Percentiles rank a stretch among this genome's conserved stretches.
These are phyloP conservation scores for Trypoxylus dichotomus DNA, from an alignment of 1,140 invertebrate species.

Conservation along the genomic window DNA sequence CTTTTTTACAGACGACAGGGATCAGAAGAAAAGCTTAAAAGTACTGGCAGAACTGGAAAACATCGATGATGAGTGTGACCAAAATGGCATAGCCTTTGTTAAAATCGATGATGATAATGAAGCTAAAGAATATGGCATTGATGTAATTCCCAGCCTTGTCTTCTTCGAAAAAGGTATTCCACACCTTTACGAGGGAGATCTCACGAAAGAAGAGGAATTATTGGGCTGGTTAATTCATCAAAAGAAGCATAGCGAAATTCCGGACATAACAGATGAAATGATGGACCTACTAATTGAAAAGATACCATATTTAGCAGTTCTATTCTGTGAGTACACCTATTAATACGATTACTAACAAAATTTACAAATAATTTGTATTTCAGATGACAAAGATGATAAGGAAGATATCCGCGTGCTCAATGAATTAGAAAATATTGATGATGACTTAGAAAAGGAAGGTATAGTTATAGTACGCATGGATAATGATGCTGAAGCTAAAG, in stretches of 20 bases:
- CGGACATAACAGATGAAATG: slow-evolving; percentile 92
- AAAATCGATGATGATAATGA: slow-evolving; percentile 89
- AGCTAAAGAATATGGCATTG: slow-evolving; percentile 88
- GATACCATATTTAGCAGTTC: slow-evolving; percentile 77
- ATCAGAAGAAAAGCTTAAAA: slow-evolving; percentile 88
- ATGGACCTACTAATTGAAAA: slow-evolving; percentile 86
- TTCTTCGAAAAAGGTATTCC: slow-evolving; percentile 88
- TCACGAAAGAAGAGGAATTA: slow-evolving; percentile 88
- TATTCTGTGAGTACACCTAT: slow-evolving; percentile 73
- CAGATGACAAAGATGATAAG: slow-evolving; percentile 88
- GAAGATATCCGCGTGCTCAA: slow-evolving; percentile 85
- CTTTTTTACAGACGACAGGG: slow-evolving; percentile 78
- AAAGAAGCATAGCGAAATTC: slow-evolving; percentile 87
- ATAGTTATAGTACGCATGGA: slow-evolving; percentile 89
- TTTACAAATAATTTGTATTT: background rate
- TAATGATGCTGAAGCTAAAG: slow-evolving; percentile 84
- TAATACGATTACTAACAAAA: slow-evolving; percentile 23
- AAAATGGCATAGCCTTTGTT: slow-evolving; percentile 89
- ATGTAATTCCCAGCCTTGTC: slow-evolving; percentile 76
- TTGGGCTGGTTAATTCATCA: slow-evolving; percentile 87
- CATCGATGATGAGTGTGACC: slow-evolving; percentile 92
- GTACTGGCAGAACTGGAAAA: slow-evolving; percentile 86
- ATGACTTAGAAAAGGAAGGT: slow-evolving; percentile 86
- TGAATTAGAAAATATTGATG: slow-evolving; percentile 90
- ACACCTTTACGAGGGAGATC: slow-evolving; percentile 87